A percentile compares a stretch with the other conserved stretches of the same genome.
These are phyloP conservation scores for Lacerta bilineata DNA, from an alignment of 2,797 vertebrate species.

Conservation along the genomic window DNA sequence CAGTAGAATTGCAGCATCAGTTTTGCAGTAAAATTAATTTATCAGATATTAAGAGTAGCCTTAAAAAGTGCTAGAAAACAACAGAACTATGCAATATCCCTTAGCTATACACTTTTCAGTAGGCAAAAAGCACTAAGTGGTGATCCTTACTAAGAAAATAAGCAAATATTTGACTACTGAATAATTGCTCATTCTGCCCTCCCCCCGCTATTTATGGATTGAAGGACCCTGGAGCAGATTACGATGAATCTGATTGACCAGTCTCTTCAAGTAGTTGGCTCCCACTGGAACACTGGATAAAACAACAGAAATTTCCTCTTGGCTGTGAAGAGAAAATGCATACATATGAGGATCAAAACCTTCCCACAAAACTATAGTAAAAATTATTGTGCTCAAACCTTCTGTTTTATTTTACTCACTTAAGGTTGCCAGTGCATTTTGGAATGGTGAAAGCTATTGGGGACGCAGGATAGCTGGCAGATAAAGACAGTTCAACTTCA, in stretches of 20 bases:
- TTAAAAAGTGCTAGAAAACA: background rate
- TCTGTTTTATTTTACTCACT: constrained; percentile 73
- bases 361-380: rapidly evolving
- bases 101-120: constrained; percentile 15
- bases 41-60: constrained; percentile 2
- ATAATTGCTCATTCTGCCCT: background rate
- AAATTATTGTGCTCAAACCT: rapidly evolving
- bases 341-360: rapidly evolving
- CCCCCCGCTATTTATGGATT: background rate
- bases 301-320: constrained; percentile 72
- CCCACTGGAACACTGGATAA: constrained; percentile 74
- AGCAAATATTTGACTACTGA: background rate
- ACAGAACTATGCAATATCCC: background rate
- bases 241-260: constrained; percentile 72
- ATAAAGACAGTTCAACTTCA: constrained; percentile 76
- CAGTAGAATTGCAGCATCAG: background rate
- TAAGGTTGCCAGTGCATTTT: constrained; percentile 72
- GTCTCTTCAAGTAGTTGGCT: constrained; percentile 77
- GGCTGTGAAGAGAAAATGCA: constrained; percentile 73
- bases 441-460: constrained; percentile 73
- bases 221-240: constrained; percentile 68
- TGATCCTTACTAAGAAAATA: background rate
- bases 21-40: background rate
- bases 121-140: background rate
- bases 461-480: constrained; percentile 75